phyloP scores from a whole-genome alignment of 1,140 invertebrate genomes.

The Brachionus angularis region DNA sequence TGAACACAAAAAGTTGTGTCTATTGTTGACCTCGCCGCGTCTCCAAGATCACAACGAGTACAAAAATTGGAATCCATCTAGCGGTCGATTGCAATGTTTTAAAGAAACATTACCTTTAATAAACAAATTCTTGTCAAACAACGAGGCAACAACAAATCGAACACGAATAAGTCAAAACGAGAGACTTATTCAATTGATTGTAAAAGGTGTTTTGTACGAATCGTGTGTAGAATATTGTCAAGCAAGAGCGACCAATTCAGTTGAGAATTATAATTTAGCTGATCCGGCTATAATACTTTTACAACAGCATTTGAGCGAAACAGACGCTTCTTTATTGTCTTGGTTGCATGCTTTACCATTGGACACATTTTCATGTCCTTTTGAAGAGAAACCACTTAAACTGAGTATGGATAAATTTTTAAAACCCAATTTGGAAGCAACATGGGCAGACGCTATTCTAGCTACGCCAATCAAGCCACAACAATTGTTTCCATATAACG shows the following conservation, averaged over 20 bases:
- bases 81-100: slow-evolving; percentile 64
- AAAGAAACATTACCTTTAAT: slow-evolving; percentile 75
- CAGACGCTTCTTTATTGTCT: slow-evolving; percentile 82
- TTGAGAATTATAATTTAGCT: slow-evolving; percentile 13
- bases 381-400: slow-evolving; percentile 82
- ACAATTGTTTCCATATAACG: slow-evolving; percentile 80
- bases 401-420: slow-evolving; percentile 51
- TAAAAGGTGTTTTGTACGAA: slow-evolving; percentile 82
- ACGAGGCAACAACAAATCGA: slow-evolving; percentile 44
- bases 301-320: slow-evolving; percentile 58
- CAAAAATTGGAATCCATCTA: slow-evolving; percentile 67
- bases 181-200: slow-evolving; percentile 81
- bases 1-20: slow-evolving; percentile 85
- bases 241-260: slow-evolving; percentile 70
- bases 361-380: slow-evolving; percentile 83
- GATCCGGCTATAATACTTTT: slow-evolving; percentile 42
- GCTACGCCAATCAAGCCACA: slow-evolving; percentile 91
- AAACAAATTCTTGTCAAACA: slow-evolving; percentile 73
- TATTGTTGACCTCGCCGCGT: slow-evolving; percentile 82
- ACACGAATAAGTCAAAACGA: slow-evolving; percentile 70
- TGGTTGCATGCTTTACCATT: slow-evolving; percentile 83
- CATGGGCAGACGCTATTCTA: slow-evolving; percentile 93
- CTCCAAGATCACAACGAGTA: slow-evolving; percentile 62
- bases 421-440: slow-evolving; percentile 79
- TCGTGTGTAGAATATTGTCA: slow-evolving; percentile 93